Evolutionary conservation across 2,797 vertebrate genomes (phyloP).

Genomic region (Gallirallus australis): DNA sequence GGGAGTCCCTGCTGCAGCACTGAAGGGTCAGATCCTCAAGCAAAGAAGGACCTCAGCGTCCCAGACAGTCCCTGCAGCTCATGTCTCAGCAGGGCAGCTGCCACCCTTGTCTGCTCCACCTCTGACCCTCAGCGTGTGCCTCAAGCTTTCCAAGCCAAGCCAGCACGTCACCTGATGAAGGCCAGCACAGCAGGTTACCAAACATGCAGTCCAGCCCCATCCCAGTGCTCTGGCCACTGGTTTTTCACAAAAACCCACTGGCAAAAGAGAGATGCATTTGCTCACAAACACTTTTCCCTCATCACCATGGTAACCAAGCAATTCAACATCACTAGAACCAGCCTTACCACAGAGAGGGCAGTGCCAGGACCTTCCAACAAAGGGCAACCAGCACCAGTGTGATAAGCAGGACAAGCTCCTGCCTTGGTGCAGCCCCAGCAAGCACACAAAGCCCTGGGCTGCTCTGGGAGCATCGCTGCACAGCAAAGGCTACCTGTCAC

Average conservation of each 20-base stretch:
- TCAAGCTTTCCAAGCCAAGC: neutral
- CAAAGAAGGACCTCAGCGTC: neutral
- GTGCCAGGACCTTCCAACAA: accelerated
- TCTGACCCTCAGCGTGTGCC: neutral
- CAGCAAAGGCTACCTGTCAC: neutral
- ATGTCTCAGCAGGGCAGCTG: neutral
- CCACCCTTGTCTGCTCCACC: neutral
- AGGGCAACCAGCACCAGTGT: too few relatives aligned
- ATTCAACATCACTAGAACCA: neutral
- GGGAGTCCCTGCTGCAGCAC: neutral
- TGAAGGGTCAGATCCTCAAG: neutral
- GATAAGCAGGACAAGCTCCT: neutral
- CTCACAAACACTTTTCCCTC: neutral
- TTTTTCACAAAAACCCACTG: neutral
- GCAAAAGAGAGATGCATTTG: neutral
- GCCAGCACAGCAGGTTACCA: neutral
- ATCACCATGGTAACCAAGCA: neutral
- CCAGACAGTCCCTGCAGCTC: neutral
- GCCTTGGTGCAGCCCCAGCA: neutral
- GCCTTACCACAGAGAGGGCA: neutral
- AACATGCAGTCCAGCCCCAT: accelerated
- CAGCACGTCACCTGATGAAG: accelerated
- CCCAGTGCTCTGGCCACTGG: neutral
- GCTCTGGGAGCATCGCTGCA: neutral
- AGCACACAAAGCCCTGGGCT: neutral